Conservation (phyloP, 2,888 invertebrate genomes). For the Synergus itoensis region DNA sequence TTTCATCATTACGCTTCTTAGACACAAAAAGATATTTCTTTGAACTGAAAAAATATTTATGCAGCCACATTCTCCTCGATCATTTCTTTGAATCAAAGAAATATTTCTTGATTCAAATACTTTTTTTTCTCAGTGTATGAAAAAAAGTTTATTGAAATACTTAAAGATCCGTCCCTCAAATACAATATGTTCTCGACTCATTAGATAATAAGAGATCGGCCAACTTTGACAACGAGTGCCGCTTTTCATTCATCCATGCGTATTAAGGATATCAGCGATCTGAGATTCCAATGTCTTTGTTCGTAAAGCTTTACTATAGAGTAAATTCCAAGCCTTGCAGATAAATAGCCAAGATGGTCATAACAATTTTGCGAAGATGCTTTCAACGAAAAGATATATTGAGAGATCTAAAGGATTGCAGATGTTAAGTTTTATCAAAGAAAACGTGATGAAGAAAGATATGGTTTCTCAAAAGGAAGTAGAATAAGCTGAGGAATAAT, state of each 20-base stretch:
- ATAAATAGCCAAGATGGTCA: background rate
- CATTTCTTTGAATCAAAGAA: no score
- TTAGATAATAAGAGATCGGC: conserved; percentile 25
- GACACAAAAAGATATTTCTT: no score
- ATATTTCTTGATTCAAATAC: no score
- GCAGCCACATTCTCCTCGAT: no score
- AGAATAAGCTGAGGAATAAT: no score
- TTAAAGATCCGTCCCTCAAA: background rate
- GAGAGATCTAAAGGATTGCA: background rate
- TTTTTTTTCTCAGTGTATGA: no score
- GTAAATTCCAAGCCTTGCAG: background rate
- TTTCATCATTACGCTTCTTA: no score
- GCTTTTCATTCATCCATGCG: conserved; percentile 29
- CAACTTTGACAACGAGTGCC: conserved; percentile 29
- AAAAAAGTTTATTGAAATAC: no score
- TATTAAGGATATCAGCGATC: conserved; percentile 26
- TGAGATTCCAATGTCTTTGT: conserved; percentile 27
- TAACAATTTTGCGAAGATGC: background rate
- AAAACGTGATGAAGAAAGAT: background rate
- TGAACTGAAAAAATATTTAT: no score
- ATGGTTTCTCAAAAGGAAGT: no score
- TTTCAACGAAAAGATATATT: background rate
- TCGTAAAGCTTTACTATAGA: background rate
- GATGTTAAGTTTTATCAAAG: background rate
- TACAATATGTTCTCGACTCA: conserved; percentile 7